These are phyloP conservation scores for Tyto alba DNA, from an alignment of 2,113 vertebrate species.

Conservation along the genomic window DNA sequence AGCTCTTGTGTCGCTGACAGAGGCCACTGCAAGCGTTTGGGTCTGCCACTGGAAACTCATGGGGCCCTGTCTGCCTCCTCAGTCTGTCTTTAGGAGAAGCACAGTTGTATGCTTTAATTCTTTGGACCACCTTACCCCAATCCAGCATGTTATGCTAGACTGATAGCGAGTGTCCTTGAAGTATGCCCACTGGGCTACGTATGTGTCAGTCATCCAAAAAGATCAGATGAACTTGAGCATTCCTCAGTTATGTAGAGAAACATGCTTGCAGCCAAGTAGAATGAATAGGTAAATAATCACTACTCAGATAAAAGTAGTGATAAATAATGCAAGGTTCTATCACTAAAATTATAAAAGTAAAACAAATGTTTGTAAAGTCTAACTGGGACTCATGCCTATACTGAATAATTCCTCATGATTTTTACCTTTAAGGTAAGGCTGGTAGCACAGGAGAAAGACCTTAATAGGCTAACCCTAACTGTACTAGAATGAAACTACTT, in stretches of 20 bases:
- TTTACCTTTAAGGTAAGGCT: background rate
- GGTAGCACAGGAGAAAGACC: background rate
- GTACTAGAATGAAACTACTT: background rate
- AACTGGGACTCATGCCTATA: background rate
- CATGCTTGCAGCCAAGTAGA: background rate
- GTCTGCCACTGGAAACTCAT: background rate
- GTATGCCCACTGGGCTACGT: accelerated
- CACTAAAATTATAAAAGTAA: background rate
- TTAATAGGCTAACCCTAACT: background rate
- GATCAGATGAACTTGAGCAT: background rate
- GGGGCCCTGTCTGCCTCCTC: accelerated
- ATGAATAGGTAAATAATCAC: background rate
- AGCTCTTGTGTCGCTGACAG: background rate
- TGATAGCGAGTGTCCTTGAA: background rate
- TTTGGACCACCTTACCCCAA: background rate
- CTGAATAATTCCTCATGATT: background rate
- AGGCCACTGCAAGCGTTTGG: background rate
- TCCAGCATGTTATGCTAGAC: background rate
- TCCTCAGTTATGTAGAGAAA: background rate
- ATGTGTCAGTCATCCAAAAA: background rate
- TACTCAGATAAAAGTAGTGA: background rate
- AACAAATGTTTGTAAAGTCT: background rate
- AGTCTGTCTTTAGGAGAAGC: background rate
- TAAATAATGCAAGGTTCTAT: background rate
- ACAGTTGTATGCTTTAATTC: background rate